Evolutionary conservation across 2,888 invertebrate species (phyloP), one percentile per base, ranked within the genome.

Genomic region (Drosophila bunnanda): DNA sequence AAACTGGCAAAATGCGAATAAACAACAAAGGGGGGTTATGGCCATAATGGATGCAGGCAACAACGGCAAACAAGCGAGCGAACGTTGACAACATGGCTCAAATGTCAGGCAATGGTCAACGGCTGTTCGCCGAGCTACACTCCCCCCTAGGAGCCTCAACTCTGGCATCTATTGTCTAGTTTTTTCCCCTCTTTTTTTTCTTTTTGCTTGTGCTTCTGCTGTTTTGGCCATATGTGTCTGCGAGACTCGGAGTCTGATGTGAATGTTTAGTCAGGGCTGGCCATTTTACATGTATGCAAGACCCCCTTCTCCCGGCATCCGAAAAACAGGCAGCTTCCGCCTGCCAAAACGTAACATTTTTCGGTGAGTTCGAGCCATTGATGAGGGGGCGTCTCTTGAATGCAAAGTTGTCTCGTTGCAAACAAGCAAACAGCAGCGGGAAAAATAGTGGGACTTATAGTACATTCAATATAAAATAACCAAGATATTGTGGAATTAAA

Each of bases 61-160:
- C 79, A 84, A 50, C 77, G 60, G 67, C 77, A 73, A 68, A 68
- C 66, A 69, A 75, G 48, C 66, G 59, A 65, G 46, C 68, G 56
- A 62, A 80, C 83, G 87, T 86, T 83, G 89, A 88, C 89, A 88
- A 84, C 83, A 86, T 86, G 89, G 87, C 87, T 88, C 89, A 88
- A 86, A 85, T 85, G 87, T 88, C 89, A 88, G 81, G 65, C 81
- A 80, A 80, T 88, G 89, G 87, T 79, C 84, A 84, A 80, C 81
- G 81, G 69, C 84, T 78, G 76, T 74, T 75, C 82, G 61, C 65
- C 38, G 69, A 68, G 68, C 28, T 55, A 32, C n/a, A 53, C 41
- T 10, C 20, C 57, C 34, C 32, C 32, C 6, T 4, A 4, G 13
- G 20, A 34, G 13, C 15, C 52, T 20, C 34, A 20, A 9, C 52